Evolutionary conservation across 2,113 vertebrate species (phyloP), one percentile per base, ranked within the genome.

Genomic region (Gasterosteus nipponicus): DNA sequence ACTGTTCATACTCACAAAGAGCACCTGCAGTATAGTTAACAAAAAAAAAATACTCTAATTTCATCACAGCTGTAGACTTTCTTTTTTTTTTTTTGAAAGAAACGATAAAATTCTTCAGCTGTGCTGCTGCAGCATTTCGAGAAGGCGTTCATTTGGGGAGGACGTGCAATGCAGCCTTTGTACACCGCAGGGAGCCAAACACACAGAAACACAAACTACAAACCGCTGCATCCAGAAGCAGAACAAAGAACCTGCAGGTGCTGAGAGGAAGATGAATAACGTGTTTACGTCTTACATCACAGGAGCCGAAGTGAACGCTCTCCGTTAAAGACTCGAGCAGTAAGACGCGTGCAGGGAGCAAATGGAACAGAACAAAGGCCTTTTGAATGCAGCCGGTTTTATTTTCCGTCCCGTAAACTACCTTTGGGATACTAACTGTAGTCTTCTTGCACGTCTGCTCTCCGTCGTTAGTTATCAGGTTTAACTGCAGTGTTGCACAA

Each of bases 101-200:
- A 33, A 51, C 11, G 7, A n/a, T 35, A 7, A 0, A 7, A 11
- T 51, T 65, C 31, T 16, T 42, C 49, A 38, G 46, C 26, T 64
- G 7, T 53, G 22, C 29, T 33, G 33, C 44, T 69, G 64, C 31
- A 56, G 38, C 54, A 19, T 54, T 46, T 74, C 9, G 31, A 15
- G 14, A 44, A 3, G 16, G 15, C 33, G 10, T 69, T 56, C 4
- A 35, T 26, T 33, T 7, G 35, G 22, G 3, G 1, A 46, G 31
- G 6, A 71, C 11, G 1, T 82, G 73, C 51, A 51, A 14, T 31
- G 22, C 18, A 22, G 6, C n/a, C 10, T n/a, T 38, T 46, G 60
- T 19, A 18, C 89, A 89, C 82, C 51, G 10, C 88, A 58, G 82
- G 84, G 91, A 58, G 83, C 68, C 65, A 85, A 73, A 86, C 49